Percentiles rank a stretch among this genome's conserved stretches.
These are phyloP conservation scores for Notechis scutatus DNA, from an alignment of 2,113 vertebrate species.

Conservation along the genomic window DNA sequence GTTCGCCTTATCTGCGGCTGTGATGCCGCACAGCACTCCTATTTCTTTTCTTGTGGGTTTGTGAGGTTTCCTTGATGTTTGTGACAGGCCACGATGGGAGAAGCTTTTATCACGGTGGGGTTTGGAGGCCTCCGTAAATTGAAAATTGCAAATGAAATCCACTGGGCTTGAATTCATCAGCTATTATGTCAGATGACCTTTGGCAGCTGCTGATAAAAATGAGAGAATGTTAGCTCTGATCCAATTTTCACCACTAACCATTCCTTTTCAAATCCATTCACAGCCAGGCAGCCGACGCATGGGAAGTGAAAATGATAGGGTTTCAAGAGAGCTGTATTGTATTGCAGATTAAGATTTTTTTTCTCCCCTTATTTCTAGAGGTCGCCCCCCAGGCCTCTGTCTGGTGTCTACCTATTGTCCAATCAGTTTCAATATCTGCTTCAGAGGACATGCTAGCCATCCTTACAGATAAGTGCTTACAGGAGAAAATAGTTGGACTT, in stretches of 20 bases:
- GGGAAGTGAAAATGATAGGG: conserved; percentile 99
- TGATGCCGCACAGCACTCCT: conserved; percentile 78
- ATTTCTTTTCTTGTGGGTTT: conserved; percentile 84
- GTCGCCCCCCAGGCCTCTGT: conserved; percentile 86
- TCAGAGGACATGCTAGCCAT: conserved; percentile 90
- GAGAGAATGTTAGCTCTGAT: conserved; percentile 93
- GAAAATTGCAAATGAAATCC: conserved; percentile 98
- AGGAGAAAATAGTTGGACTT: conserved; percentile 91
- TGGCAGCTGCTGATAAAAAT: conserved; percentile 95
- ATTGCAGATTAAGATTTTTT: conserved; percentile 95
- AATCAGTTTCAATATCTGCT: conserved; percentile 96
- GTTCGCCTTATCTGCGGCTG: conserved; percentile 83
- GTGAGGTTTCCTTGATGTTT: conserved; percentile 89
- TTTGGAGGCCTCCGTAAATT: conserved; percentile 92
- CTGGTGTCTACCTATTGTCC: conserved; percentile 93
- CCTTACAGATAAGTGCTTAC: conserved; percentile 92
- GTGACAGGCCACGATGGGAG: conserved; percentile 93
- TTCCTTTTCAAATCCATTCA: conserved; percentile 93
- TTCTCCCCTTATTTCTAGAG: conserved; percentile 93
- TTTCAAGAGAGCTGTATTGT: conserved; percentile 97
- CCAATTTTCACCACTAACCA: conserved; percentile 94
- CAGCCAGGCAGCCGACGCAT: conserved; percentile 86
- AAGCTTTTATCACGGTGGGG: conserved; percentile 91
- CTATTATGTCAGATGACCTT: conserved; percentile 97
- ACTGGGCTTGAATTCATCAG: conserved; percentile 95